Base-by-base conservation (phyloP, 2,888 invertebrate species). In the Gerris lacustris region DNA sequence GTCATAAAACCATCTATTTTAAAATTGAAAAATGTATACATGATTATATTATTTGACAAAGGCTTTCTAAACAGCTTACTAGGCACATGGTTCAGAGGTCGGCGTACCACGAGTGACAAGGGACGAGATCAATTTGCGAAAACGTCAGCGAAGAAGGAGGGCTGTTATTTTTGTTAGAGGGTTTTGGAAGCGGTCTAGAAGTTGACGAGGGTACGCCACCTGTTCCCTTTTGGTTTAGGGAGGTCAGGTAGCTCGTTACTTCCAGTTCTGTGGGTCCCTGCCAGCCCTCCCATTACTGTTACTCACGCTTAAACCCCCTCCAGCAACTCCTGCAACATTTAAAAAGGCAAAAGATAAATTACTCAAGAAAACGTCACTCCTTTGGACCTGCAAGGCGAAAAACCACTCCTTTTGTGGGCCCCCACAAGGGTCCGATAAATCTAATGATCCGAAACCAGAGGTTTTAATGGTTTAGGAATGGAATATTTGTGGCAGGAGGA, bases 71-170 rank as follows among this genome's bases (percentile, higher is more conserved):
- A 31, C 31, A 31, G 31, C 31, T 31, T 31, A 31, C 31, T 31
- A 55, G 15, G 15, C 55, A 55, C 11, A 55, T 9, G 9, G 55
- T 55, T 11, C 15, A 15, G 55, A 55, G 55, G 55, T 55, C 55
- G 55, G 9, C 5, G 55, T 55, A 9, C 55, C 15, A 1, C 55
- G 5, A 55, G 55, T 55, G 55, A 55, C 55, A 55, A 55, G 55
- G 55, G 55, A 55, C 55, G 55, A 55, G 55, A 55, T 55, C 55
- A 55, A 55, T 55, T 55, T 55, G 55, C 55, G 55, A 55, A 31
- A 55, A 55, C 55, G 55, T 55, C 55, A 55, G 31, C 31, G 31
- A 31, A 31, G 55, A 55, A 11, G 55, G 55, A 15, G 55, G 2
- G 9, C 55, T 55, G 55, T 55, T 55, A 55, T 55, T 55, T 55